phyloP scores from a whole-genome alignment of 2,113 vertebrate species.

The Pterocles orientalis region DNA sequence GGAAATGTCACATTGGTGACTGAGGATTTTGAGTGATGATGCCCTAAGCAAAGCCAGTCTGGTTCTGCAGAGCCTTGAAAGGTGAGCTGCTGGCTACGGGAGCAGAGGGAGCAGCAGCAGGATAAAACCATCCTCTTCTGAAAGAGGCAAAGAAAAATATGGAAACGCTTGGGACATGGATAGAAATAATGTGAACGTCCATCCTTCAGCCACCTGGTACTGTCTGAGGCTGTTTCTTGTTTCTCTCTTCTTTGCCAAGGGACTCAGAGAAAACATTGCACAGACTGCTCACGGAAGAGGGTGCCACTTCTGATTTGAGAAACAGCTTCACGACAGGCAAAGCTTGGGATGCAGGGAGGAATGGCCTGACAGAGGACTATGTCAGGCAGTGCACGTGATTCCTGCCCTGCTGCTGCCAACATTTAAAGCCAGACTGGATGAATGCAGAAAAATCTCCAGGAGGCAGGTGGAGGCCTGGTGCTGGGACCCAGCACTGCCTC shows the following conservation, averaged over 20 bases:
- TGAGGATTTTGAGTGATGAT: not conserved
- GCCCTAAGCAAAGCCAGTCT: not conserved
- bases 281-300: not conserved
- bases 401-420: not conserved
- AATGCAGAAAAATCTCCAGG: not conserved
- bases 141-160: not conserved
- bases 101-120: not conserved
- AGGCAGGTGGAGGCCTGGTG: not conserved
- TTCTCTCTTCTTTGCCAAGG: not conserved
- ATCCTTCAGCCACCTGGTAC: not conserved
- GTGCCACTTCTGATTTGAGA: not conserved
- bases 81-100: not conserved
- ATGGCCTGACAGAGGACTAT: not conserved
- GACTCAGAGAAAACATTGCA: not conserved
- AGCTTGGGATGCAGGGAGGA: not conserved
- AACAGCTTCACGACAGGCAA: not conserved
- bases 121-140: not conserved
- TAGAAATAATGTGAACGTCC: not conserved
- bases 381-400: not conserved
- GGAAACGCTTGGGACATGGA: rapidly evolving
- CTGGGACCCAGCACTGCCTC: not conserved
- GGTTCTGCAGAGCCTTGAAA: not conserved
- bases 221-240: not conserved
- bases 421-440: not conserved
- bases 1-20: not conserved